These are phyloP conservation scores for Borostomias antarcticus DNA, from an alignment of 2,797 vertebrate genomes.

Conservation along the genomic window DNA sequence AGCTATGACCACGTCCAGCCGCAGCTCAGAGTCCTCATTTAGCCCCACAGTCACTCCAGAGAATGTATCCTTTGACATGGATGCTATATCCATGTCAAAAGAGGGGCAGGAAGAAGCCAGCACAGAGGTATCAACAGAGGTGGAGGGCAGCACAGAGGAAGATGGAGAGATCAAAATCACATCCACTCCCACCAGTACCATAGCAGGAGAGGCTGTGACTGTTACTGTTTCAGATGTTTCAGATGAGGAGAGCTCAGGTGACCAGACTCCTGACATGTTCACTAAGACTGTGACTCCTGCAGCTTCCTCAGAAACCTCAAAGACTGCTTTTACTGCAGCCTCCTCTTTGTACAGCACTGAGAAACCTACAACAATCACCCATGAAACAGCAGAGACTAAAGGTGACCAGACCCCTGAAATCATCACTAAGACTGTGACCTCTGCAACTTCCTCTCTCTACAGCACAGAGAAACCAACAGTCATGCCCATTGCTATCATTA, in stretches of 20 bases:
- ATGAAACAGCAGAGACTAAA: no score
- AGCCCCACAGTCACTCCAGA: neutral
- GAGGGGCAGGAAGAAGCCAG: slow-evolving; percentile 12
- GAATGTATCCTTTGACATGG: no score
- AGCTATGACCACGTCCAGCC: slow-evolving; percentile 43
- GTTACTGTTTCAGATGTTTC: neutral
- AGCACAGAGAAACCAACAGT: slow-evolving; percentile 23
- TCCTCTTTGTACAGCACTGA: slow-evolving; percentile 1
- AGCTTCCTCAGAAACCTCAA: no score
- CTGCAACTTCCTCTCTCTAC: no score
- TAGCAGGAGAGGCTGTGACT: neutral
- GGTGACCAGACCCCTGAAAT: no score
- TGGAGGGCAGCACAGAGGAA: neutral
- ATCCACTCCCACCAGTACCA: neutral
- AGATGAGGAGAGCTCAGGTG: slow-evolving; percentile 11
- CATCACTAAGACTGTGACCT: no score
- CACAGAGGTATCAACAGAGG: neutral
- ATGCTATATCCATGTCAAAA: slow-evolving; percentile 17
- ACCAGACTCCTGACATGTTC: slow-evolving; percentile 15
- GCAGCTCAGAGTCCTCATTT: slow-evolving; percentile 32
- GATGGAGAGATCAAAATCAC: neutral
- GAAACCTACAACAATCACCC: slow-evolving; percentile 7
- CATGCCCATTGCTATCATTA: slow-evolving; percentile 1
- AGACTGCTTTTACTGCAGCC: neutral
- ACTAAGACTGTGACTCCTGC: slow-evolving; percentile 9